Base-by-base conservation (phyloP, 2,888 invertebrate species). In the Eupithecia vulgata region DNA sequence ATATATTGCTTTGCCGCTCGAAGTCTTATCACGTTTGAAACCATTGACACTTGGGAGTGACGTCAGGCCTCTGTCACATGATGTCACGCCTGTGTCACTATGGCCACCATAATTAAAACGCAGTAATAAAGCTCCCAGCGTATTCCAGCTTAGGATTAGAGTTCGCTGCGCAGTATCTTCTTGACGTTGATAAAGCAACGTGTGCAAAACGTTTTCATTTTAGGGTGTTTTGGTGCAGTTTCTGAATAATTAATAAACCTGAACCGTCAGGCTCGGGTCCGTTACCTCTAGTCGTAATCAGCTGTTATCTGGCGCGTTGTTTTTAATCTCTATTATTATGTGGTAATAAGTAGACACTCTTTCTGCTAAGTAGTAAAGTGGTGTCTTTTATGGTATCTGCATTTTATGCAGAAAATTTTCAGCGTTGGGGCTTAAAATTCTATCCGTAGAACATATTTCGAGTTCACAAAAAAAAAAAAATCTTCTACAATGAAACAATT, bases 41-140 rank as follows among this genome's bases (percentile, higher is more conserved):
- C 78, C 80, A 83, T 81, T 82, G 81, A 80, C 74, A 80, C 71
- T 78, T 76, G 76, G 79, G 77, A 78, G 77, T 80, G 81, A 78
- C 77, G 81, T 80, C 83, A 84, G 81, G 82, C 72, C 68, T 71
- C 70, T 71, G 75, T 79, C 79, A 85, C 85, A 83, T 80, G 86
- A 83, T 81, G 79, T 77, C 71, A 79, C 82, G 17, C 34, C 34
- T 61, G 15, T 15, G 34, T 34, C 34, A 61, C 61, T 25, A 5
- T 57, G 12, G 25, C 57, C 34, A 61, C 34, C 34, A 34, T 87
- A 87, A 87, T 77, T 76, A 79, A 70, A 78, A 74, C 75, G 70
- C 72, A 77, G 74, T 75, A 72, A 78, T 77, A 76, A 76, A 73
- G 72, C 72, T 76, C 62, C 35, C 34, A 15, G 68, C 69, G 68